Evolutionary conservation across 2,888 invertebrate genomes (phyloP), one percentile per base, ranked within the genome.

Genomic region (Carabus problematicus): DNA sequence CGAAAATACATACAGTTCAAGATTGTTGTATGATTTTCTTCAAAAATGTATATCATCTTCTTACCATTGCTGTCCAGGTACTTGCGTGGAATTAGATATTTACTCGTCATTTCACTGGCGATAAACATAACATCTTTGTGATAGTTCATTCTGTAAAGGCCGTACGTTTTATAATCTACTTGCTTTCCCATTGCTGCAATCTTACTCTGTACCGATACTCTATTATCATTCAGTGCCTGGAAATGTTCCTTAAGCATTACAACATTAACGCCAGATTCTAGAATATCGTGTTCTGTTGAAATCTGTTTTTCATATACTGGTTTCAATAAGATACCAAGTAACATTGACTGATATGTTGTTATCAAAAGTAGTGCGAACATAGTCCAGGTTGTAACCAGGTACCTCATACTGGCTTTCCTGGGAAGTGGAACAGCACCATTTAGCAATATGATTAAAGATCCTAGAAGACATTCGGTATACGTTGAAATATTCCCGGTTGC

Each of bases 301-400:
- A 52, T 52, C 19, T 52, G 52, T 12, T 52, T 14, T 7, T 52
- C 52, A 8, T 52, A 52, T 9, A 52, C 19, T 4, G 52, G 52
- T 18, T 16, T 52, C 1, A 52, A 19, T 7, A 52, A 52, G 19
- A 52, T 18, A 9, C 18, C 16, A 4, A 16, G 52, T 16, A 52
- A 52, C 6, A 16, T 16, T 3, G 52, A 52, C 8, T 52, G 52
- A 14, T 52, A 52, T 7, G 52, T 19, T 7, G 52, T 52, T 16
- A 19, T 12, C 9, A 52, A 9, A 11, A 52, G 14, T 19, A 52
- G 1, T 6, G 52, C 52, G 19, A 52, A 52, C 2, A 52, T n/a
- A 11, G 16, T 52, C 52, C 14, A 52, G 7, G 52, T 52, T 9
- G 19, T 11, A 3, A 11, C 19, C 12, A 52, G 16, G 16, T 52